These are phyloP conservation scores for Drosophila funebris DNA, from an alignment of 1,140 invertebrate genomes.

Conservation along the genomic window DNA sequence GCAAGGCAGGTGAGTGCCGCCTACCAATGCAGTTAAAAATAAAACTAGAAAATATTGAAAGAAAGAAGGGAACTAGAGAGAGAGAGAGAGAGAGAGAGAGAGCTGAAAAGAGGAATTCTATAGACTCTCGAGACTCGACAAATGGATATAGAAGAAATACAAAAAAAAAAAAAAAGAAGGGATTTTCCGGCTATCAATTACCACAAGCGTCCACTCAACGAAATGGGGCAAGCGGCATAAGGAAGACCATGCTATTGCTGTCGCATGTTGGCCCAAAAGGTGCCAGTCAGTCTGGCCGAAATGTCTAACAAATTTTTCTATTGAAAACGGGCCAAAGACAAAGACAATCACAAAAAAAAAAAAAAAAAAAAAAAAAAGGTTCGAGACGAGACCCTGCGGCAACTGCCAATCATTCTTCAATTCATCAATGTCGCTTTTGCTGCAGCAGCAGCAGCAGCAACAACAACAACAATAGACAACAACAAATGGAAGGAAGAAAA, in stretches of 20 bases:
- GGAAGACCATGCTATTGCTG: not conserved
- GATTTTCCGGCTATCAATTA: constrained; percentile 60
- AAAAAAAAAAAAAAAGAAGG: no score
- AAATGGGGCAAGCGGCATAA: constrained; percentile 7
- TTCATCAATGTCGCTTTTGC: constrained; percentile 80
- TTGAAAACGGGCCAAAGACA: constrained; percentile 61
- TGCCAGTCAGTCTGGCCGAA: constrained; percentile 75
- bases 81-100: not conserved
- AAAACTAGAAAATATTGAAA: not conserved
- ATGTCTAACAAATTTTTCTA: constrained; percentile 79
- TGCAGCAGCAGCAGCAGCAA: constrained; percentile 22
- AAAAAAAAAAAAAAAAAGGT: constrained; percentile 23
- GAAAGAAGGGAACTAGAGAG: not conserved
- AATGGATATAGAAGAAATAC: not conserved
- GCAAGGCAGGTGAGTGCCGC: constrained; percentile 73
- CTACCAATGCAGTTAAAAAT: not conserved
- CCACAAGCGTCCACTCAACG: constrained; percentile 31
- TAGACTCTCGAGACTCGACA: not conserved
- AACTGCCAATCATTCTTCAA: constrained; percentile 78
- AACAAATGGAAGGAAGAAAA: constrained; percentile 22
- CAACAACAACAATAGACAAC: constrained; percentile 17
- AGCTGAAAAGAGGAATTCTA: not conserved
- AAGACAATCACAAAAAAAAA: not conserved
- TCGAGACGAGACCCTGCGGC: constrained; percentile 50
- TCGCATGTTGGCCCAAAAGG: constrained; percentile 57